Percentiles rank a stretch among this genome's conserved stretches.
These are phyloP conservation scores for Nezara viridula DNA, from an alignment of 2,888 invertebrate genomes.

Conservation along the genomic window DNA sequence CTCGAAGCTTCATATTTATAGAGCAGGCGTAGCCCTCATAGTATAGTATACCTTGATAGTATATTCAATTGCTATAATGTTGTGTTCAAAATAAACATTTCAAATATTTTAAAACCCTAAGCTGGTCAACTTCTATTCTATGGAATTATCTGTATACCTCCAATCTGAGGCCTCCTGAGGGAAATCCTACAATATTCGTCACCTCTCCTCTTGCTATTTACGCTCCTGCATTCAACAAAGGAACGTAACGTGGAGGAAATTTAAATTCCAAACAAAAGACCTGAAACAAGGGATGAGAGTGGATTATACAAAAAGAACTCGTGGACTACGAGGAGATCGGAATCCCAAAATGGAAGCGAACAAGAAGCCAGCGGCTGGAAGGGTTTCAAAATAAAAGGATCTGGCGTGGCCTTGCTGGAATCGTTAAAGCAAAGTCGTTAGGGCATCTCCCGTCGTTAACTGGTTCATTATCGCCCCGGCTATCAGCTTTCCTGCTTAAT, in stretches of 20 bases:
- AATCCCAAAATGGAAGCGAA: slow-evolving; percentile 27
- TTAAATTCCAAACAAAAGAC: background rate
- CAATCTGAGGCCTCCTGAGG: too few species aligned
- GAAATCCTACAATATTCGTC: too few species aligned
- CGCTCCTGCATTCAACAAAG: background rate
- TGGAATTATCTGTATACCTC: too few species aligned
- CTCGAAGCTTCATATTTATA: too few species aligned
- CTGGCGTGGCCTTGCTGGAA: background rate
- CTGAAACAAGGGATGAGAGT: background rate
- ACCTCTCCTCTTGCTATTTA: too few species aligned
- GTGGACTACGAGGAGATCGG: background rate
- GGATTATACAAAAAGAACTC: background rate
- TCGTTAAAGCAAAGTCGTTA: slow-evolving; percentile 39
- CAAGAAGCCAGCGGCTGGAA: background rate
- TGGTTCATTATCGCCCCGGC: slow-evolving; percentile 2
- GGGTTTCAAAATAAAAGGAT: slow-evolving; percentile 2
- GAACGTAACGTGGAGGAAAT: background rate
- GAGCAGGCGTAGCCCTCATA: too few species aligned
- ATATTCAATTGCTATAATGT: too few species aligned
- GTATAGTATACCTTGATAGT: too few species aligned
- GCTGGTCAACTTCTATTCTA: too few species aligned
- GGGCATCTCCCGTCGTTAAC: background rate
- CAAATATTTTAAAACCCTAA: too few species aligned
- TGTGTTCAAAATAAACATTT: too few species aligned
- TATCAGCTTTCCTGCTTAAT: background rate